phyloP scores from a whole-genome alignment of 2,797 vertebrate species.

The Chlorospingus semifuscus region DNA sequence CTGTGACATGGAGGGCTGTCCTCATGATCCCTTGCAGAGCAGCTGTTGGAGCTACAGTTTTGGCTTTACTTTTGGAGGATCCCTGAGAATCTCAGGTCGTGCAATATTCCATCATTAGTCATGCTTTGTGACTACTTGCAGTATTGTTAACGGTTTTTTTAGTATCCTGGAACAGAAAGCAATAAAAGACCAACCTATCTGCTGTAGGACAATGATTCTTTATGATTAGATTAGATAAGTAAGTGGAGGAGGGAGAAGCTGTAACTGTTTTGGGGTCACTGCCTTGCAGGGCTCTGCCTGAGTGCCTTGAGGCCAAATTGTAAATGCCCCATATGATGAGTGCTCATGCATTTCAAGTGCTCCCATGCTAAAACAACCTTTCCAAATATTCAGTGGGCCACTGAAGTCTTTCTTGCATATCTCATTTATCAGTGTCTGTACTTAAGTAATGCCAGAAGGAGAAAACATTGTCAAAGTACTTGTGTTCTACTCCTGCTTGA shows the following conservation, averaged over 20 bases:
- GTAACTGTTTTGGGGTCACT: background rate
- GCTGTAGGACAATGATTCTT: constrained; percentile 23
- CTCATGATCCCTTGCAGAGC: background rate
- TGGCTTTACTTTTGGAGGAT: constrained; percentile 43
- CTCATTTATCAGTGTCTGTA: background rate
- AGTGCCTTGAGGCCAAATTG: background rate
- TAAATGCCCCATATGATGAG: background rate
- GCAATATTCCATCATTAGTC: constrained; percentile 38
- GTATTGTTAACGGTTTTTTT: constrained; percentile 39
- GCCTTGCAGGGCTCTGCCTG: background rate
- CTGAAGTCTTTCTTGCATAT: background rate
- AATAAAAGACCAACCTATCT: constrained; percentile 52
- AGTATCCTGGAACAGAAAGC: constrained; percentile 33
- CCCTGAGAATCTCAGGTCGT: constrained; percentile 35
- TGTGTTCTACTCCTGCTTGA: background rate
- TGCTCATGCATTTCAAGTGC: background rate
- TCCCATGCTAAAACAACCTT: background rate
- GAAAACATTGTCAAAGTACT: background rate
- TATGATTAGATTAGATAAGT: constrained; percentile 22
- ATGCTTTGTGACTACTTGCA: constrained; percentile 45
- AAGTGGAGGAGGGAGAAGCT: background rate
- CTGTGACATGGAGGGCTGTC: background rate
- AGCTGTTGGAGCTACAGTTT: constrained; percentile 19
- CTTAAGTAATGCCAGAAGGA: background rate
- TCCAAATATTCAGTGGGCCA: background rate